Base-by-base conservation (phyloP, 92 coral and sea anemone species). In the Actinostola sp. region DNA sequence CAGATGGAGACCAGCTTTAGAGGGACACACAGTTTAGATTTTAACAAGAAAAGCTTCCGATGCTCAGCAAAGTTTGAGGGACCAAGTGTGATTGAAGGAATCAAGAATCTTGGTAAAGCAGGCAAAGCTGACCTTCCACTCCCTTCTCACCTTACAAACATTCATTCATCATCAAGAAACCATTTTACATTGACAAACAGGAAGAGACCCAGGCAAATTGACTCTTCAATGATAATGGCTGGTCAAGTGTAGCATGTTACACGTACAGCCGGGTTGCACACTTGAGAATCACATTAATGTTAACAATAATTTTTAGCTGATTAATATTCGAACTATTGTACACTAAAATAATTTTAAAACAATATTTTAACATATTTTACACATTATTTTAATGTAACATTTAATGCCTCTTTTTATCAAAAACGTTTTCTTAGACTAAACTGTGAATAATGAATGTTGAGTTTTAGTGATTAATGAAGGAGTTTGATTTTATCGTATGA, bases 41-140 rank as follows among this genome's bases (percentile, higher is more conserved):
- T 87, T 7, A 60, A 61, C 75, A 86, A 86, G 35, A 69, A 76
- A 19, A 86, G 85, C 26, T 80, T 94, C 43, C 59, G 75, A 58
- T 91, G 98, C 69, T 49, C 61, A 27, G 98, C 92, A 12, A 88
- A 73, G 76, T 91, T 94, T 70, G 87, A 91, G 31, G 98, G 98
- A 25, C 69, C 95, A 43, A 91, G 93, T 77, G 95, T 94, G 3
- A 71, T 94, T 29, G 95, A 94, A 80, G 98, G 98, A 44, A 85
- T 94, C 53, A 85, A 88, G 65, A 72, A 77, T 46, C 92, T 94
- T 39, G 72, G 82, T 43, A 41, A 56, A 66, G 64, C 78, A 63
- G 93, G 97, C 41, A 58, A 82, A 35, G 95, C 89, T 6, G 86
- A 86, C 34, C 75, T 82, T 23, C 98, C 97, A 13, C 73, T 94